Conservation (phyloP, 2,113 vertebrate species). For the Grantiella picta region DNA sequence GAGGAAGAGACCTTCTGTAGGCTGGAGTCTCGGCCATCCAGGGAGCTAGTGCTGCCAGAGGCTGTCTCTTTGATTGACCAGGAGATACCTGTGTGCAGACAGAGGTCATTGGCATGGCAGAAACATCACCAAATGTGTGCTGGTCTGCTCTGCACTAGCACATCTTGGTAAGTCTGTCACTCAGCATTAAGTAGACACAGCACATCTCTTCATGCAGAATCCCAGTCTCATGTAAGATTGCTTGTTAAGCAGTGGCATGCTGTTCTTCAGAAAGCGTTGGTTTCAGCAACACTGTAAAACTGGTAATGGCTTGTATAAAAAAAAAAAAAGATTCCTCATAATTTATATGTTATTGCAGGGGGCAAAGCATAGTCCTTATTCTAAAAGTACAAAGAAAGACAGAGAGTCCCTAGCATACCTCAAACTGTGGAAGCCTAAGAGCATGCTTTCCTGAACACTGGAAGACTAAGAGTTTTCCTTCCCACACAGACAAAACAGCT, state of each 20-base stretch:
- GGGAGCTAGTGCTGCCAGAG: conserved; percentile 67
- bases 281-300: neutral
- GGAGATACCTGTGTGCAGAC: conserved; percentile 81
- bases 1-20: conserved; percentile 76
- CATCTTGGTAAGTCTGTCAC: neutral
- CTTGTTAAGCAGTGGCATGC: rapidly evolving
- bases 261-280: neutral
- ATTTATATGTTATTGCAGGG: neutral
- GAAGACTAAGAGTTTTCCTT: neutral
- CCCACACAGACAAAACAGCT: neutral
- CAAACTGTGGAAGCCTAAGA: neutral
- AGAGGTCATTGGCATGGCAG: neutral
- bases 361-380: neutral
- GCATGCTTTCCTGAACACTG: neutral
- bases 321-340: rapidly evolving
- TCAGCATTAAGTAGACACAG: neutral
- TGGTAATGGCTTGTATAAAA: neutral
- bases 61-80: conserved; percentile 94
- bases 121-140: neutral
- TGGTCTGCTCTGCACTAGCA: neutral
- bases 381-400: neutral
- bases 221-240: neutral
- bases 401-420: neutral
- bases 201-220: neutral
- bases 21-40: conserved; percentile 70